These are phyloP conservation scores for Pandemis cinnamomeana DNA, from an alignment of 2,888 invertebrate genomes.

Conservation along the genomic window DNA sequence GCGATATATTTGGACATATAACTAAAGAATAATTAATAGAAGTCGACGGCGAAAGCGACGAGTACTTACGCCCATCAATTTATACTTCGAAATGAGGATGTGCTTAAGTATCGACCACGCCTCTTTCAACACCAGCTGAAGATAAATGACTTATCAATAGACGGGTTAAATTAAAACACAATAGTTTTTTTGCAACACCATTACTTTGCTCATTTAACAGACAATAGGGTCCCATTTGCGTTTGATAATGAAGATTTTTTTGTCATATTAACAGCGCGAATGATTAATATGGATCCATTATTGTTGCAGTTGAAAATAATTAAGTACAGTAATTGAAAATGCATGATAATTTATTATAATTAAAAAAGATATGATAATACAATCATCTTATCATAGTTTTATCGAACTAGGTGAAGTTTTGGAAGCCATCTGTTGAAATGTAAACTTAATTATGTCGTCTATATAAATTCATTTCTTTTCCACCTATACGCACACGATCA, in stretches of 20 bases:
- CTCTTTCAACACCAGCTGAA: neutral
- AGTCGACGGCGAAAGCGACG: neutral
- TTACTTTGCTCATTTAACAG: slow-evolving; percentile 12
- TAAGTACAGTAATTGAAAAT: neutral
- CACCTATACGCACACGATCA: too few species aligned
- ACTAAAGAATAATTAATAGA: slow-evolving; percentile 1
- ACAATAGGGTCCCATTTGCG: slow-evolving; percentile 3
- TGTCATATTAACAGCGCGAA: neutral
- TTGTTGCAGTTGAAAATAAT: neutral
- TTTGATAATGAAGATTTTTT: neutral
- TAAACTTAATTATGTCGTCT: neutral
- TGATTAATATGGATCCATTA: neutral
- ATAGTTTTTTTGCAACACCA: slow-evolving; percentile 2
- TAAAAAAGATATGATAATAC: neutral
- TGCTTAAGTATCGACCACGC: neutral
- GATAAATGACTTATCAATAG: neutral
- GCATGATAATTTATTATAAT: neutral
- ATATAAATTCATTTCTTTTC: neutral
- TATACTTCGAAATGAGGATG: slow-evolving; percentile 1
- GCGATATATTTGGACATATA: neutral
- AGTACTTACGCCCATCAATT: neutral
- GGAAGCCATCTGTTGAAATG: neutral
- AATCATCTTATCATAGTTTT: neutral
- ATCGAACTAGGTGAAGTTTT: neutral
- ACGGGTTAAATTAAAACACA: neutral